These are phyloP conservation scores for Piprites chloris DNA, from an alignment of 2,113 vertebrate species.

Conservation along the genomic window DNA sequence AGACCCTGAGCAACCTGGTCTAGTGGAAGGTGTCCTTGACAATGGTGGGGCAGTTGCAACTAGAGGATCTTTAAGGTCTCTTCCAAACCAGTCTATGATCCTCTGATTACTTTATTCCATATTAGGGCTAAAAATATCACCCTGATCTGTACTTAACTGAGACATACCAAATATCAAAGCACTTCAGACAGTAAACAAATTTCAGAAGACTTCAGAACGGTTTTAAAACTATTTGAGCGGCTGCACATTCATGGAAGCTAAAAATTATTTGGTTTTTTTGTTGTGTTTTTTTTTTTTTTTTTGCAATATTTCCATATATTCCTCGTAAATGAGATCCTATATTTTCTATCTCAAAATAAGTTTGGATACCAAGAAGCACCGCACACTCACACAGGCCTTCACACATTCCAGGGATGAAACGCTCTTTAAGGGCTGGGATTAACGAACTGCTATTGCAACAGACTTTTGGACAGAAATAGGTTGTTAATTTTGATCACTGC, in stretches of 20 bases:
- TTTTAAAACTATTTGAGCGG: not conserved
- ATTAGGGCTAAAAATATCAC: not conserved
- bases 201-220: not conserved
- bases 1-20: not conserved
- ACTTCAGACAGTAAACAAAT: not conserved
- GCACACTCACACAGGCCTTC: not conserved
- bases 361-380: not conserved
- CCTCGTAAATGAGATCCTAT: not conserved
- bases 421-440: not conserved
- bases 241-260: not conserved
- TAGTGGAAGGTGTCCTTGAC: not conserved
- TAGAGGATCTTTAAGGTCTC: not conserved
- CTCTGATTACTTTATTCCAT: not conserved
- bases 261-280: fast-evolving
- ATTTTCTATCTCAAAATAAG: not conserved
- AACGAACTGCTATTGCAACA: not conserved
- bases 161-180: not conserved
- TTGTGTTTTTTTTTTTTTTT: fast-evolving
- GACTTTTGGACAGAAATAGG: not conserved
- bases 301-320: not conserved
- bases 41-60: not conserved
- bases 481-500: not conserved
- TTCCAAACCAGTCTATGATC: not conserved
- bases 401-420: not conserved
- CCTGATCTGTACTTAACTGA: not conserved